Evolutionary conservation across 2,113 vertebrate genomes (phyloP).

Genomic region (Saimiri boliviensis): DNA sequence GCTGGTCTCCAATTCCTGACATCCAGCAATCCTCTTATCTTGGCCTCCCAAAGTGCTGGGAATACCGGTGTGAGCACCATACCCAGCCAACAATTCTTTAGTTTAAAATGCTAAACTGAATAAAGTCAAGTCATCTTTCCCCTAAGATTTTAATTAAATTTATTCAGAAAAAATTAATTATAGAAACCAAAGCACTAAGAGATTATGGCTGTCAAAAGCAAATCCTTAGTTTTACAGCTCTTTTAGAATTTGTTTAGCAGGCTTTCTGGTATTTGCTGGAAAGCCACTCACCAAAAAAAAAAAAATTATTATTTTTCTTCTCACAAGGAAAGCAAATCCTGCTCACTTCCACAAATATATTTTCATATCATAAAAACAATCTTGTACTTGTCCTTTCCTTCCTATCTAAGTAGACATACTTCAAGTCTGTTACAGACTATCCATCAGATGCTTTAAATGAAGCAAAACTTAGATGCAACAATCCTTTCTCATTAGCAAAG

Average conservation of each 20-base stretch:
- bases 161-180: background rate
- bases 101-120: constrained; percentile 39
- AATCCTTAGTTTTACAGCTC: background rate
- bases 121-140: background rate
- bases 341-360: background rate
- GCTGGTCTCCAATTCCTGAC: no score
- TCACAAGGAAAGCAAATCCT: constrained; percentile 5
- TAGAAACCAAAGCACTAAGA: constrained; percentile 26
- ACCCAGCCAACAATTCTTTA: background rate
- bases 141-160: constrained; percentile 45
- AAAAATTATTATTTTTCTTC: background rate
- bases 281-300: no score
- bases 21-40: no score
- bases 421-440: background rate
- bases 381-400: background rate
- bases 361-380: background rate
- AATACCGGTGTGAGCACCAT: no score
- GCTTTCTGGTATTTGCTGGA: no score
- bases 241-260: no score
- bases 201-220: background rate
- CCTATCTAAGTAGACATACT: background rate
- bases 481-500: constrained; percentile 17
- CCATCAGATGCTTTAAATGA: background rate
- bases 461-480: constrained; percentile 9
- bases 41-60: no score